phyloP scores from a whole-genome alignment of 2,888 invertebrate species.

The Sicus ferrugineus region DNA sequence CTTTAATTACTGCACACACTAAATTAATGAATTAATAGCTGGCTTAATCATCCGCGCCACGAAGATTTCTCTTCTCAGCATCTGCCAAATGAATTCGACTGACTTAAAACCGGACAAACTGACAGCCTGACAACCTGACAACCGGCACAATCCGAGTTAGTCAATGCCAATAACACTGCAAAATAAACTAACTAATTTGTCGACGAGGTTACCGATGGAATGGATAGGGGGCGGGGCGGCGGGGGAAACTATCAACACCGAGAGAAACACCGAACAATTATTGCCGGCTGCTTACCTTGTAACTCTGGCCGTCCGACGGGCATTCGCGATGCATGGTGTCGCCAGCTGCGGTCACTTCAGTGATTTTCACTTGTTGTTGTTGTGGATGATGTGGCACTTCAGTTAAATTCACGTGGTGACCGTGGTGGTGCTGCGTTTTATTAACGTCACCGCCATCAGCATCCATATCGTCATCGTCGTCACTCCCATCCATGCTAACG shows the following conservation, averaged over 20 bases:
- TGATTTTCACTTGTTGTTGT: slow-evolving; percentile 52
- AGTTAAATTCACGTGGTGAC: background rate
- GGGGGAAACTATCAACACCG: background rate
- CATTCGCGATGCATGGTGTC: slow-evolving; percentile 54
- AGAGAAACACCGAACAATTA: background rate
- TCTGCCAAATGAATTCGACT: too few relatives aligned
- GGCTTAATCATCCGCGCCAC: too few relatives aligned
- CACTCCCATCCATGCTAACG: slow-evolving; percentile 73
- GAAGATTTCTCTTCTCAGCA: too few relatives aligned
- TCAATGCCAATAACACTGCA: background rate
- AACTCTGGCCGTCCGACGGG: slow-evolving; percentile 66
- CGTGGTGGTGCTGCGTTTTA: slow-evolving; percentile 43
- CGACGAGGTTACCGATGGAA: background rate
- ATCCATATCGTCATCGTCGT: slow-evolving; percentile 56
- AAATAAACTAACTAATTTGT: too few relatives aligned
- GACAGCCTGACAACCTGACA: too few relatives aligned
- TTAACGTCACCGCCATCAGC: background rate
- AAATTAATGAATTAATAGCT: too few relatives aligned
- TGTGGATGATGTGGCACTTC: slow-evolving; percentile 37
- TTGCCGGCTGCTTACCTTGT: slow-evolving; percentile 66
- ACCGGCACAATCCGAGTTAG: background rate
- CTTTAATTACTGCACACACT: too few relatives aligned
- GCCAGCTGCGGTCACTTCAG: slow-evolving; percentile 56
- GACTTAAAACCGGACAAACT: too few relatives aligned
- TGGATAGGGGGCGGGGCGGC: background rate